Conservation (phyloP, 2,113 vertebrate species). For the Notothenia coriiceps region DNA sequence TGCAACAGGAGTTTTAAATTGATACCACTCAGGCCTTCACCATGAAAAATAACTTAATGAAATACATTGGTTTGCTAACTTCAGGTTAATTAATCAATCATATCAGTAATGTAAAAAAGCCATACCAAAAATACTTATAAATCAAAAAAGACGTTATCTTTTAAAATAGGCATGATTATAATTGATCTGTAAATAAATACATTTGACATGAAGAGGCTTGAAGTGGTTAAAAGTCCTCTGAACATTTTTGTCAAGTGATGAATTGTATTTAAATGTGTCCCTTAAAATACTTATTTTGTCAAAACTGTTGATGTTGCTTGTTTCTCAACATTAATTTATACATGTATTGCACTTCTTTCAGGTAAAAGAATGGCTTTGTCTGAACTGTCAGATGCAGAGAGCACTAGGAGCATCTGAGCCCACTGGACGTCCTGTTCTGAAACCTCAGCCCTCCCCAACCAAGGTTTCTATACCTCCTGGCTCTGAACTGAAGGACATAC, state of each 20-base stretch:
- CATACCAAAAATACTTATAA: not conserved
- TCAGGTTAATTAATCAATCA: not conserved
- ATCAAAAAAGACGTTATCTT: not conserved
- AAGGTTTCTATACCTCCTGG: conserved; percentile 41
- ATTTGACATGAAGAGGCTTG: not conserved
- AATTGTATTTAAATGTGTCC: not conserved
- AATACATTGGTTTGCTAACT: not conserved
- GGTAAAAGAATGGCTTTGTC: conserved; percentile 92
- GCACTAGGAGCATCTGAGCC: conserved; percentile 85
- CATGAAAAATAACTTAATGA: not conserved
- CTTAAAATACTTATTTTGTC: not conserved
- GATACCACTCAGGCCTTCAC: not conserved
- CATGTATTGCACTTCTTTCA: conserved; percentile 34
- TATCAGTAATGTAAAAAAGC: not conserved
- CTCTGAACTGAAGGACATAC: conserved; percentile 38
- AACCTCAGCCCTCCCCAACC: conserved; percentile 71
- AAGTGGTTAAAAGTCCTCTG: not conserved
- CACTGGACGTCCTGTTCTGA: conserved; percentile 51
- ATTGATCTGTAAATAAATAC: not conserved
- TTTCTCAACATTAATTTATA: not conserved
- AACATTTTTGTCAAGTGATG: not conserved
- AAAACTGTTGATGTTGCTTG: not conserved
- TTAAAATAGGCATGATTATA: not conserved
- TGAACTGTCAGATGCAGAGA: conserved; percentile 94
- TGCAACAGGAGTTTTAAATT: not conserved